Evolutionary conservation across 2,113 vertebrate species (phyloP), one percentile per base, ranked within the genome.

Genomic region (Psilopsiagon aymara): DNA sequence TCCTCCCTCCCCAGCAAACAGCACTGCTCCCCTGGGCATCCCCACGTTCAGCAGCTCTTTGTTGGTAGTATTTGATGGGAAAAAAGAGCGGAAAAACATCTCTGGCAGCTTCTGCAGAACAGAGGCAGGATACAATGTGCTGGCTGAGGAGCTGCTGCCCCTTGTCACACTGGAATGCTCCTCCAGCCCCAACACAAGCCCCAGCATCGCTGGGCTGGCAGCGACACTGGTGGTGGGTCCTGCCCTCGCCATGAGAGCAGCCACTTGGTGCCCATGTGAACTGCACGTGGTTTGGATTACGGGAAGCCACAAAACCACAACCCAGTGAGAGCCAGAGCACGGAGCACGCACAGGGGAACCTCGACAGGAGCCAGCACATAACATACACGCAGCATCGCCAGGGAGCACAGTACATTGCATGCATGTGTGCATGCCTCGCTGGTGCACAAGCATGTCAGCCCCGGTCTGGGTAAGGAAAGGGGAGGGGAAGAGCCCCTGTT

Each of bases 361-460:
- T 89, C 1, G 0, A 2, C 0, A 0, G 35, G 35, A 91, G 67
- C 82, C 95, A 91, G 94, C 44, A 77, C 84, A 29, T 16, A 62
- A 62, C 0, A 28, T 74, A 21, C 82, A 33, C 0, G 25, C 6
- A 2, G 29, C 11, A 35, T 46, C 82, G 41, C 78, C 1, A 0
- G 53, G 86, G 53, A 28, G 17, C 53, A 10, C n/a, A 11, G 8
- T 35, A 8, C 14, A 52, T 28, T 31, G 76, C 63, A 53, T 1
- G 0, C 70, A 16, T 0, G 11, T 76, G 93, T 71, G 68, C 15
- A 39, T 3, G 41, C 62, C 31, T 71, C 3, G 7, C 62, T 4
- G 25, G 44, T 47, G 62, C 41, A 52, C 0, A 1, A 62, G 68
- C 44, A 3, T 2, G 3, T 24, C 74, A 1, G 53, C 41, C 44